Conservation (phyloP, 2,797 vertebrate genomes). For the Cossypha niveicapilla region DNA sequence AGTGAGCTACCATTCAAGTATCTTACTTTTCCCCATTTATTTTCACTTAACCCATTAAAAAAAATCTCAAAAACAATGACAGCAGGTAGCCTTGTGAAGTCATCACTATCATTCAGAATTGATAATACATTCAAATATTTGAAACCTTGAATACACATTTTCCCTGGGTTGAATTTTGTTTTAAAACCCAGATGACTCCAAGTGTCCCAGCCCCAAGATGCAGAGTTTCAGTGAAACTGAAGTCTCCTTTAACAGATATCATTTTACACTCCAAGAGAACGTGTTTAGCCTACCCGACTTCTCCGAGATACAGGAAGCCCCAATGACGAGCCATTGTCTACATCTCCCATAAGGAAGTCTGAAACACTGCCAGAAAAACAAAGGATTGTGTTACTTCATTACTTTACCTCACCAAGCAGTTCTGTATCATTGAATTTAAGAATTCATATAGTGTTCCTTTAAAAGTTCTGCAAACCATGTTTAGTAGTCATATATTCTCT, state of each 20-base stretch:
- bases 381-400: constrained; percentile 25
- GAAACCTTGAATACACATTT: not conserved
- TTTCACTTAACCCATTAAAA: not conserved
- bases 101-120: not conserved
- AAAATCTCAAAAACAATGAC: not conserved
- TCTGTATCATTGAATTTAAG: not conserved
- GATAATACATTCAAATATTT: not conserved
- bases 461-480: not conserved
- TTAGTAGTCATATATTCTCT: not conserved
- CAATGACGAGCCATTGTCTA: constrained; percentile 91
- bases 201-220: not conserved
- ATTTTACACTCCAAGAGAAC: not conserved
- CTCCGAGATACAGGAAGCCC: constrained; percentile 88
- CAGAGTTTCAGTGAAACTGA: not conserved
- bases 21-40: not conserved
- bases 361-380: constrained; percentile 85
- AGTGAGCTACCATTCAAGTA: not conserved
- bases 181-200: not conserved
- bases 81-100: not conserved
- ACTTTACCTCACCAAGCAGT: not conserved
- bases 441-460: not conserved
- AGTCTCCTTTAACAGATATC: not conserved
- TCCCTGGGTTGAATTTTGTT: not conserved
- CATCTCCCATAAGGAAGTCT: constrained; percentile 99
- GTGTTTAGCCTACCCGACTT: constrained; percentile 82